Evolutionary conservation across 2,113 vertebrate genomes (phyloP), one percentile per base, ranked within the genome.

Genomic region (Rousettus leschenaultii): DNA sequence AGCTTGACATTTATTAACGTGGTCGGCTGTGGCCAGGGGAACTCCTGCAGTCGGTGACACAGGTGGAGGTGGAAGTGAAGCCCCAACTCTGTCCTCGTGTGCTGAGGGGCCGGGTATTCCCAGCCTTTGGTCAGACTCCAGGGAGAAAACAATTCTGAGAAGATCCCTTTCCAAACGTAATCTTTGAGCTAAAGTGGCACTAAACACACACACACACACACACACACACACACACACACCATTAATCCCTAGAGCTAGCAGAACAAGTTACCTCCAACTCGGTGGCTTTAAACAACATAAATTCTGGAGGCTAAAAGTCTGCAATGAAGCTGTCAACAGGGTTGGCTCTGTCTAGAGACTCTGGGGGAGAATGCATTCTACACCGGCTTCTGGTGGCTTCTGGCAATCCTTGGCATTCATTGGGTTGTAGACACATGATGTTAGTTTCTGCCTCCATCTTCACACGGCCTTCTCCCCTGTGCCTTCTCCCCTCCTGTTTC

Each of bases 381-480:
- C 30, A 1, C 12, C 6, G 14, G 51, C n/a, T 33, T 45, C 21
- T 33, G 11, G 35, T 40, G 12, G 21, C 66, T 24, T 51, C 65
- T 43, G 57, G 24, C 14, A 21, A 8, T 15, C 38, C 19, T 10
- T 0, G 1, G 8, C 5, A 2, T 43, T 9, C 24, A 21, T 19
- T 28, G n/a, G 4, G 7, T 35, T 48, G 3, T 48, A 4, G 63
- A 48, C 8, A 2, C 1, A 1, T 55, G 3, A 0, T 21, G 55
- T 38, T 24, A 9, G 0, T 43, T 35, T 66, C 78, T 40, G 0
- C 33, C 22, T 85, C 28, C 12, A 1, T 59, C 6, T 89, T 66
- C 6, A 35, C 21, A 5, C 0, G 14, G 8, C 0, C 3, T 43
- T 38, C 35, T 24, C 12, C 11, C 48, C 33, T 30, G 21, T 3